Evolutionary conservation across 2,888 invertebrate species (phyloP).

Genomic region (Lypha dubia): DNA sequence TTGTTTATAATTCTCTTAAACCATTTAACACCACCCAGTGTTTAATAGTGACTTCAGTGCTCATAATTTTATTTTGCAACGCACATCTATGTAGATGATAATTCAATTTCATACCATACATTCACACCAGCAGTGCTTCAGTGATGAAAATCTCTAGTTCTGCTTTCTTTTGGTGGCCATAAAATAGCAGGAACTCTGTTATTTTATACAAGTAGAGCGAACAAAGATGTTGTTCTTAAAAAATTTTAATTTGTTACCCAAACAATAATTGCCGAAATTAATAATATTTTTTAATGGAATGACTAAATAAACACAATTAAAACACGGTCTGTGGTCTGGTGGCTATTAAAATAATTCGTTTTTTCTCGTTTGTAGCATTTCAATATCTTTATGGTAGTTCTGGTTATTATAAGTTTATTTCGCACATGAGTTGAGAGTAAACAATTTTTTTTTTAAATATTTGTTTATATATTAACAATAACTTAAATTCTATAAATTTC

Average conservation of each 20-base stretch:
- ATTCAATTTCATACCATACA: neutral
- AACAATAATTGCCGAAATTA: constrained; percentile 54
- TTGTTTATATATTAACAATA: neutral
- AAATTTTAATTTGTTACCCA: constrained; percentile 51
- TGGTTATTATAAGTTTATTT: constrained; percentile 28
- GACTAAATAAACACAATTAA: constrained; percentile 66
- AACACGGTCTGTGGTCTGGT: constrained; percentile 65
- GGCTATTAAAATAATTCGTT: constrained; percentile 30
- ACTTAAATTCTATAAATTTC: neutral
- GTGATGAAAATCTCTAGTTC: neutral
- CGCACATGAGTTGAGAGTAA: constrained; percentile 45
- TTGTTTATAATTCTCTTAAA: constrained; percentile 25
- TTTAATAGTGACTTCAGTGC: constrained; percentile 14
- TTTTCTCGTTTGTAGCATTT: neutral
- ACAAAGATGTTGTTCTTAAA: constrained; percentile 12
- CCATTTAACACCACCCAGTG: constrained; percentile 1
- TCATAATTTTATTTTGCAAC: constrained; percentile 16
- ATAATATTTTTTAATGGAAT: constrained; percentile 47
- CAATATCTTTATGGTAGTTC: neutral
- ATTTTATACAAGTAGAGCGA: neutral
- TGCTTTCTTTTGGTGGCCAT: constrained; percentile 30
- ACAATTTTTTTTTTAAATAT: constrained; percentile 3
- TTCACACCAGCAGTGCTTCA: neutral
- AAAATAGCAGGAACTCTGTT: constrained; percentile 52
- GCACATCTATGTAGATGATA: neutral